phyloP scores from a whole-genome alignment of 2,797 vertebrate species.

The Etheostoma nigrum region DNA sequence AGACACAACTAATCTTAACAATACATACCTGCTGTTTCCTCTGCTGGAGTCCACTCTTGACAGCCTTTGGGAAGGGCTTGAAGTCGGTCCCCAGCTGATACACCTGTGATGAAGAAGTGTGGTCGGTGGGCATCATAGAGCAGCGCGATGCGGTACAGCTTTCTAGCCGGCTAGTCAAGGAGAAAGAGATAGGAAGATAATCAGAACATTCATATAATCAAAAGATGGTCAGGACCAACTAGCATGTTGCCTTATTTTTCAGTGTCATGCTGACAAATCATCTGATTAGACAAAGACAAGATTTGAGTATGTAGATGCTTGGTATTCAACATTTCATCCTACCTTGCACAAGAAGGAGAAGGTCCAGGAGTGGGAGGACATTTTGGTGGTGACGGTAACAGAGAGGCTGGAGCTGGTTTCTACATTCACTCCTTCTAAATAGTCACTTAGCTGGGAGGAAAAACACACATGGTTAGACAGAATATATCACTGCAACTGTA shows the following conservation, averaged over 20 bases:
- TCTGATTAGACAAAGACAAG: slow-evolving; percentile 1
- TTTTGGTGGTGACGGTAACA: slow-evolving; percentile 96
- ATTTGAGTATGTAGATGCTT: background rate
- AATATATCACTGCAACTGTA: background rate
- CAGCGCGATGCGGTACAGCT: slow-evolving; percentile 94
- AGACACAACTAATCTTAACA: background rate
- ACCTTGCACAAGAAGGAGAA: slow-evolving; percentile 99
- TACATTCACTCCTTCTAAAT: slow-evolving; percentile 94
- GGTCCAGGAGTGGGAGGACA: slow-evolving; percentile 95
- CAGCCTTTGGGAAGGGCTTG: slow-evolving; percentile 91
- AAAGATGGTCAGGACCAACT: background rate
- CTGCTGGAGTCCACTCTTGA: slow-evolving; percentile 96
- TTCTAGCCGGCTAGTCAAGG: slow-evolving; percentile 90
- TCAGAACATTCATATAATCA: slow-evolving; percentile 4
- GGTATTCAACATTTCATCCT: slow-evolving; percentile 49
- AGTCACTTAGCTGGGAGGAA: slow-evolving; percentile 91
- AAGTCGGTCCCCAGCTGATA: slow-evolving; percentile 92
- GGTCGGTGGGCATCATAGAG: slow-evolving; percentile 98
- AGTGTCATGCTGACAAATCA: background rate
- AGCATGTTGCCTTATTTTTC: background rate
- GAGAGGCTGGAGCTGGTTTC: slow-evolving; percentile 94
- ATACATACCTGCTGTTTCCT: slow-evolving; percentile 81
- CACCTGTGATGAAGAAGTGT: slow-evolving; percentile 95
- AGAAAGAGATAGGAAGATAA: slow-evolving; percentile 4
- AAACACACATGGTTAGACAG: background rate